Evolutionary conservation across 1,140 invertebrate genomes (phyloP).

Genomic region (Battus philenor): DNA sequence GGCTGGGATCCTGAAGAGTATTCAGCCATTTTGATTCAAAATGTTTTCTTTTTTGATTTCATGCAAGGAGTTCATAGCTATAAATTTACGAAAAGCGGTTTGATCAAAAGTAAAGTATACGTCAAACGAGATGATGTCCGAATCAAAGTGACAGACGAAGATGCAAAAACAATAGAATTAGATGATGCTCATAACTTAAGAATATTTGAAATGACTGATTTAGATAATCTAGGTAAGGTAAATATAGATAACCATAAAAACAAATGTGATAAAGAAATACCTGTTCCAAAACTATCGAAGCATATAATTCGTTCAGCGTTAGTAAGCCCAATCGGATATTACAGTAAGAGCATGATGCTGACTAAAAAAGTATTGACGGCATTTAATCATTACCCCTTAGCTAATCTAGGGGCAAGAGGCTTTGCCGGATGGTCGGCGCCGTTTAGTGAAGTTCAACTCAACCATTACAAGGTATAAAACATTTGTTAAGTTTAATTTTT

Average conservation of each 20-base stretch:
- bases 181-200: conserved; percentile 35
- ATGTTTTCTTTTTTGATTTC: conserved; percentile 80
- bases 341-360: conserved; percentile 83
- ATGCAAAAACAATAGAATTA: conserved; percentile 59
- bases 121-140: conserved; percentile 59
- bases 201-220: conserved; percentile 40
- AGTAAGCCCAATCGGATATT: conserved; percentile 79
- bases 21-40: conserved; percentile 80
- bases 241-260: conserved; percentile 23
- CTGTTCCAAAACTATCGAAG: conserved; percentile 50
- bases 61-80: conserved; percentile 47
- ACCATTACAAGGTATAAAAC: conserved; percentile 77
- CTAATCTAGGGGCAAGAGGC: conserved; percentile 72
- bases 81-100: conserved; percentile 26
- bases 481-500: no score
- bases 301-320: conserved; percentile 75
- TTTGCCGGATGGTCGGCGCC: conserved; percentile 75
- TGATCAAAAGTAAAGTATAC: conserved; percentile 43
- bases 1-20: conserved; percentile 64
- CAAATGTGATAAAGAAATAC: conserved; percentile 40
- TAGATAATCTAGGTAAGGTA: conserved; percentile 15
- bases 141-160: conserved; percentile 33
- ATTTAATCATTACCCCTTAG: conserved; percentile 85
- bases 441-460: conserved; percentile 74
- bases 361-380: conserved; percentile 81